Base-by-base conservation (phyloP, 1,140 invertebrate species). In the Drosophila subobscura region DNA sequence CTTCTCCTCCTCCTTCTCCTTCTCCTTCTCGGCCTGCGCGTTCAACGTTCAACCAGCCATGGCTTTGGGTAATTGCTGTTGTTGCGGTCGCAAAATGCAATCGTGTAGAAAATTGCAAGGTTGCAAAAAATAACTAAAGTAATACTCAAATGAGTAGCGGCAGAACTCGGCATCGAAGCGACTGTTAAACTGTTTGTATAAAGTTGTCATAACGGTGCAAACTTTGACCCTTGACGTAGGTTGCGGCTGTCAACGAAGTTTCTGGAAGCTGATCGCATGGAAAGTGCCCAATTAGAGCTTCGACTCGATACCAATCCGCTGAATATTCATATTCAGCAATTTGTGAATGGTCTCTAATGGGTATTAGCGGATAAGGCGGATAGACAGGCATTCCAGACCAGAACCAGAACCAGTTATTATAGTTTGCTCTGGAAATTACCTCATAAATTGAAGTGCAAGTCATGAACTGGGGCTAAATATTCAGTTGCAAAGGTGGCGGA, bases 31-130 rank as follows among this genome's bases (percentile, higher is more conserved):
- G 0, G 16, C 23, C 10, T n/a, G 27, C 47, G 55, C 77, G 71
- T 42, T 65, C 66, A 53, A 64, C 77, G 60, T 23, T 14, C 50
- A 68, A 63, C 73, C 65, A 74, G 50, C 59, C 58, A 63, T 46
- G 58, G 60, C 54, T 70, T 64, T 70, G 53, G 60, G 65, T 66
- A 63, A 70, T 85, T 86, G 65, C 67, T 54, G 44, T 81, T 81
- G 58, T 22, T 86, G 81, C 70, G 77, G 81, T 85, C 65, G 75
- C 64, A 74, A 77, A 77, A 57, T 75, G 81, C 81, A 85, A 68
- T 80, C 77, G 65, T 54, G 73, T 88, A 67, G 81, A 81, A 85
- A 86, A 85, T 81, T 85, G 83, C 78, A 81, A 68, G 73, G 73
- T 86, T 88, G 81, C 81, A 72, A 66, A 63, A 57, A 63, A 25